phyloP scores from a whole-genome alignment of 2,113 vertebrate genomes.

The Melierax canorus region DNA sequence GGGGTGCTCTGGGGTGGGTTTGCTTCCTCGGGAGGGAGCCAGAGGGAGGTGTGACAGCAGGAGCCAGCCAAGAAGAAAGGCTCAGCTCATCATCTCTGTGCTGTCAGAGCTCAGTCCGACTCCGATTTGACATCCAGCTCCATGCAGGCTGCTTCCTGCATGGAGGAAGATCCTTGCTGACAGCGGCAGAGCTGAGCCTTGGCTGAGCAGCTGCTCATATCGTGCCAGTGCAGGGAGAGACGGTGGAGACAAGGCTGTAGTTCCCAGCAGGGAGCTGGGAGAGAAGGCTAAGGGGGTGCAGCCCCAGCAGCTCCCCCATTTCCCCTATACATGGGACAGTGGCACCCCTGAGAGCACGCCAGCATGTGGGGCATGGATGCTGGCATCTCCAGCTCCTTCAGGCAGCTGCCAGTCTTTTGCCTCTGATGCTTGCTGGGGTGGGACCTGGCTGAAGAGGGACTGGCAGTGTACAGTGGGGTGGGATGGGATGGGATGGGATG shows the following conservation, averaged over 20 bases:
- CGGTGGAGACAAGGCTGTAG: background rate
- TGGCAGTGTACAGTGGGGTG: fast-evolving
- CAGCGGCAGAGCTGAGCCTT: background rate
- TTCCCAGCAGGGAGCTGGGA: background rate
- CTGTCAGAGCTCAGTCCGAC: background rate
- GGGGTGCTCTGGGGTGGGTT: no score
- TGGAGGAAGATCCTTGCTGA: background rate
- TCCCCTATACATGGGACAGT: background rate
- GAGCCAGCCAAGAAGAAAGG: background rate
- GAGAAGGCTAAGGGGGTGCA: background rate
- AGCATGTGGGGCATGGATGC: background rate
- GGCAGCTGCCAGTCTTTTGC: background rate
- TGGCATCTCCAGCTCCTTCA: background rate
- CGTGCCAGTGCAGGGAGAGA: fast-evolving
- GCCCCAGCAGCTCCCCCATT: background rate
- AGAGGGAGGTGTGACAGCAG: background rate
- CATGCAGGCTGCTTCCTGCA: fast-evolving
- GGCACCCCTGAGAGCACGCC: fast-evolving
- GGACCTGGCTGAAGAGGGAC: background rate
- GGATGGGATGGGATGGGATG: background rate
- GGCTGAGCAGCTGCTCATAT: background rate
- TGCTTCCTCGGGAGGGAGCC: background rate
- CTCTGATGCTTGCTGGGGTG: background rate
- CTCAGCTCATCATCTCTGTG: background rate
- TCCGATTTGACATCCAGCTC: background rate